Conservation (phyloP, 2,797 vertebrate genomes). For the Schizopygopsis malacanthus region DNA sequence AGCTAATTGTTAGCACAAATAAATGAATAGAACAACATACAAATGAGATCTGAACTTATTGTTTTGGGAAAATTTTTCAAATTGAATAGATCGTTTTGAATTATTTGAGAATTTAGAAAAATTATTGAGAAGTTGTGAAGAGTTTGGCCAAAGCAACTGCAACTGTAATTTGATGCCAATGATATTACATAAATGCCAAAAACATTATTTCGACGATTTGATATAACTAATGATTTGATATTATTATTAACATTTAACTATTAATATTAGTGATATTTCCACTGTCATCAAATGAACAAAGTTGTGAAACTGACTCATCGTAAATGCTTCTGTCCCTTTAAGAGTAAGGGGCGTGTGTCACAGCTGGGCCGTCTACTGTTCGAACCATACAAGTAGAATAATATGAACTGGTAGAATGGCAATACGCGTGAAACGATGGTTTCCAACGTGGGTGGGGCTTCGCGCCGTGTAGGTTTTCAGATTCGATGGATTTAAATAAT, state of each 20-base stretch:
- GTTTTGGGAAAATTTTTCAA: no score
- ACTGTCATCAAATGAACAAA: neutral
- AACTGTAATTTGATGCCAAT: no score
- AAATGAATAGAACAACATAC: no score
- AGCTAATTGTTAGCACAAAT: no score
- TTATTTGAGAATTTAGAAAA: no score
- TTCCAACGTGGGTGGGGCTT: neutral
- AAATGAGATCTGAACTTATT: no score
- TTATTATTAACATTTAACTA: no score
- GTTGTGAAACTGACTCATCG: no score
- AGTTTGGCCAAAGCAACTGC: no score
- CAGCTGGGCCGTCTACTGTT: neutral
- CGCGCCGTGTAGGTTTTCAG: neutral
- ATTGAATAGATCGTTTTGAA: no score
- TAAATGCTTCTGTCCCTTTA: slow-evolving; percentile 54
- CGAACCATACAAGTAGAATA: neutral
- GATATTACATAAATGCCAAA: neutral
- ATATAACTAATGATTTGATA: neutral
- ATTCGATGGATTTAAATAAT: neutral
- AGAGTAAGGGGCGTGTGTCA: slow-evolving; percentile 48
- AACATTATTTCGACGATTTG: neutral
- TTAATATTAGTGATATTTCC: neutral
- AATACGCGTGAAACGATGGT: accelerated
- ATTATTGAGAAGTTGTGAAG: accelerated
- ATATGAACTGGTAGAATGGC: neutral